Base-by-base conservation (phyloP, 2,113 vertebrate genomes). In the Scortum barcoo region DNA sequence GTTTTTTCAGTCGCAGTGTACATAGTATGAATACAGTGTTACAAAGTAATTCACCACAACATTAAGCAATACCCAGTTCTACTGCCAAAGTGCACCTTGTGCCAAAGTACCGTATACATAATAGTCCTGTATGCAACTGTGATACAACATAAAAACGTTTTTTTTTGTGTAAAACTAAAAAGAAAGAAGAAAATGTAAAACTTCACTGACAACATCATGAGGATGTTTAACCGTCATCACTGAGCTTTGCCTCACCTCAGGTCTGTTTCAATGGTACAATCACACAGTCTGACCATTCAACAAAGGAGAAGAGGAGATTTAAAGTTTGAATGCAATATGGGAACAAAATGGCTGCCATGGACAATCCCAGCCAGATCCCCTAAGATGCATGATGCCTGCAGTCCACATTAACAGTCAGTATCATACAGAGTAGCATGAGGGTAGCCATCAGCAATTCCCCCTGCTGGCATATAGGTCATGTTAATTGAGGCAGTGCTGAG, bases 381-480 rank as follows among this genome's bases (percentile, higher is more conserved):
- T 30, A 24, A 60, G 63, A 65, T 14, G 22, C 33, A 57, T 36
- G 33, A 53, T 7, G 67, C 78, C 68, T 73, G 62, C 65, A 69
- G 53, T 13, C 8, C 28, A 30, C 46, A 58, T 71, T 22, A 48
- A 46, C 71, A 57, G 44, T 54, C 46, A 9, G 63, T 24, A 72
- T 58, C 51, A 53, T 75, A 69, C 62, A 69, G 70, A 78, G 30
- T 22, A 20, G 48, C 36, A 13, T n/a, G 57, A 51, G 40, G 38
- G 46, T 30, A 28, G 16, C 57, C 22, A 26, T 68, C 36, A 44
- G 51, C 69, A 57, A 2, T 57, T 72, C 30, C 51, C n/a, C 17
- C 51, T 48, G 65, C 57, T 24, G 66, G 53, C 26, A 80, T 84
- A 44, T 84, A 87, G 76, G 72, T 87, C 77, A 87, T n/a, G 77